Evolutionary conservation across 2,888 invertebrate species (phyloP).

Genomic region (Lithophane semibrunnea): DNA sequence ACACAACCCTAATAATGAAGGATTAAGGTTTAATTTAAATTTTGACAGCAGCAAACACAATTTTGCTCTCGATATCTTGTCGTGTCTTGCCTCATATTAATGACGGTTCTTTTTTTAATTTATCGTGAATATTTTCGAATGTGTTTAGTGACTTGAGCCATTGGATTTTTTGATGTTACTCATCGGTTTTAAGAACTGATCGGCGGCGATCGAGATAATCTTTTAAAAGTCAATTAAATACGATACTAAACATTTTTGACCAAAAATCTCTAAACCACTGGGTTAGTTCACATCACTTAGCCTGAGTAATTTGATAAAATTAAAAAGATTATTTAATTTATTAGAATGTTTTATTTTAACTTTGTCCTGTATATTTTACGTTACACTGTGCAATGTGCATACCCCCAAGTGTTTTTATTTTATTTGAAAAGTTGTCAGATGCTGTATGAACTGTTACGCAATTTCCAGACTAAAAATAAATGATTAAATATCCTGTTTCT

Average conservation of each 20-base stretch:
- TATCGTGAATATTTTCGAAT: conserved; percentile 81
- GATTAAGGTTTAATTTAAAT: conserved; percentile 72
- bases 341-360: neutral
- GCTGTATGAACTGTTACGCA: neutral
- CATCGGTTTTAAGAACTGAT: conserved; percentile 74
- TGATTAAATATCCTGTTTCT: conserved; percentile 11
- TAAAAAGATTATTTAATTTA: conserved; percentile 31
- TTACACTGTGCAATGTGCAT: conserved; percentile 1
- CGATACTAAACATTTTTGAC: conserved; percentile 59
- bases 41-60: conserved; percentile 60
- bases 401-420: neutral
- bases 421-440: neutral
- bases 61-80: conserved; percentile 77
- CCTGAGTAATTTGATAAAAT: conserved; percentile 41
- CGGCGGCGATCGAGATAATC: conserved; percentile 70
- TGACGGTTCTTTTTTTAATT: conserved; percentile 85
- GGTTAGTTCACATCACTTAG: conserved; percentile 46
- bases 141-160: conserved; percentile 71
- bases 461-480: neutral
- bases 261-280: conserved; percentile 55
- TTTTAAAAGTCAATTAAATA: conserved; percentile 70
- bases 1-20: conserved; percentile 68
- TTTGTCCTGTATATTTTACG: neutral
- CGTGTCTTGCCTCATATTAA: conserved; percentile 84
- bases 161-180: conserved; percentile 72